Evolutionary conservation across 2,797 vertebrate genomes (phyloP).

Genomic region (Sparidentex hasta): DNA sequence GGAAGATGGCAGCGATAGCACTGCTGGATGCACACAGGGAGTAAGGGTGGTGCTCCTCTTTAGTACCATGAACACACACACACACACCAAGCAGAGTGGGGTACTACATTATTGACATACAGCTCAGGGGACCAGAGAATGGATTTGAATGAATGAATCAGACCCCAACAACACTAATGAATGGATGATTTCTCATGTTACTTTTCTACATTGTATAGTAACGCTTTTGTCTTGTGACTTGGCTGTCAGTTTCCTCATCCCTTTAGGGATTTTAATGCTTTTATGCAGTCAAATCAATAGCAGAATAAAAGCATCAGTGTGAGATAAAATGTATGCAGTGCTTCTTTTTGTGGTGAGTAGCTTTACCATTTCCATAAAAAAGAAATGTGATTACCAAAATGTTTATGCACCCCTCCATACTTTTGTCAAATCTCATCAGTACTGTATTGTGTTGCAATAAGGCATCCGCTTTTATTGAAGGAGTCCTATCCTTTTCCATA

Average conservation of each 20-base stretch:
- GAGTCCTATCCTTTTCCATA: neutral
- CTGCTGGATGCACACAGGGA: conserved; percentile 30
- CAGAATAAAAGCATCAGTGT: conserved; percentile 24
- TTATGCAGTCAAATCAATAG: conserved; percentile 67
- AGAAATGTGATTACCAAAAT: neutral
- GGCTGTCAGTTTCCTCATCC: conserved; percentile 18
- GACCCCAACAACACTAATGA: neutral
- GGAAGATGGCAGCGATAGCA: conserved; percentile 53
- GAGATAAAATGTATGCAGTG: conserved; percentile 28
- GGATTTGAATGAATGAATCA: conserved; percentile 55
- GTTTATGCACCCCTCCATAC: neutral
- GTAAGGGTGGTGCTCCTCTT: conserved; percentile 41
- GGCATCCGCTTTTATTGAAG: neutral
- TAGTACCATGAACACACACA: conserved; percentile 13
- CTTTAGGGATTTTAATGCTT: conserved; percentile 54
- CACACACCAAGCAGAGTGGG: conserved; percentile 11
- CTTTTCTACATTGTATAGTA: neutral
- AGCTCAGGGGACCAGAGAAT: conserved; percentile 40
- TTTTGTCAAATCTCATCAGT: neutral
- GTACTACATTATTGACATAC: conserved; percentile 43
- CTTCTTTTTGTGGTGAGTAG: conserved; percentile 15
- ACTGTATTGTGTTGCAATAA: conserved; percentile 3
- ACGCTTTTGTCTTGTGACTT: conserved; percentile 23
- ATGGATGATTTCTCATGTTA: conserved; percentile 22
- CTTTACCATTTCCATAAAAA: conserved; percentile 12